Evolutionary conservation across 1,140 invertebrate species (phyloP).

Genomic region (Drosophila persimilis): DNA sequence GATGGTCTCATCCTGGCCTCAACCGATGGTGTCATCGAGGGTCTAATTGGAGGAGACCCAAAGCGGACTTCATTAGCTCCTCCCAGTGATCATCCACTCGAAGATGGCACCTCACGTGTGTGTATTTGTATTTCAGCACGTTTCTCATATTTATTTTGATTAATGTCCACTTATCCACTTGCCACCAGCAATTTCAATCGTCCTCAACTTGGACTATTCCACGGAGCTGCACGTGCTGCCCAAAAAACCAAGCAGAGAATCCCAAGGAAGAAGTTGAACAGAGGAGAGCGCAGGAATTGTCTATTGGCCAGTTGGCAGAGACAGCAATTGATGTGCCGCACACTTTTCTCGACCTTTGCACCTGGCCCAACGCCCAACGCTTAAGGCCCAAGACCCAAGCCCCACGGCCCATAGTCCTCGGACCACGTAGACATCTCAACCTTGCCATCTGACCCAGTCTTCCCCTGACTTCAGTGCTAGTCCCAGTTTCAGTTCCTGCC

Average conservation of each 20-base stretch:
- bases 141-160: slow-evolving; percentile 81
- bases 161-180: slow-evolving; percentile 81
- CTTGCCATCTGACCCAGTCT: slow-evolving; percentile 5
- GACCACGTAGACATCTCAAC: slow-evolving; percentile 40
- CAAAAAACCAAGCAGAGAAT: slow-evolving; percentile 7
- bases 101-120: slow-evolving; percentile 26
- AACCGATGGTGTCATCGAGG: neutral
- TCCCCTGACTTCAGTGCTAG: neutral
- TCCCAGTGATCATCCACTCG: neutral
- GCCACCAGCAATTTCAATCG: slow-evolving; percentile 79
- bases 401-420: neutral
- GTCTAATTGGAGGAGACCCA: slow-evolving; percentile 20
- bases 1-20: too few relatives aligned
- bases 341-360: slow-evolving; percentile 74
- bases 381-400: neutral
- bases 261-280: neutral
- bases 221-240: slow-evolving; percentile 28
- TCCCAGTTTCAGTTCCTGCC: slow-evolving; percentile 14
- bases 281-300: slow-evolving; percentile 46
- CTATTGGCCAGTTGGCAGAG: slow-evolving; percentile 68
- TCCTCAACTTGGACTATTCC: slow-evolving; percentile 38
- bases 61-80: slow-evolving; percentile 23
- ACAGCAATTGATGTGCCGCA: slow-evolving; percentile 75
- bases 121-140: slow-evolving; percentile 71
- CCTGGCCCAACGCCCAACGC: slow-evolving; percentile 50